These are phyloP conservation scores for Orthonyx spaldingii DNA, from an alignment of 2,113 vertebrate species.

Conservation along the genomic window DNA sequence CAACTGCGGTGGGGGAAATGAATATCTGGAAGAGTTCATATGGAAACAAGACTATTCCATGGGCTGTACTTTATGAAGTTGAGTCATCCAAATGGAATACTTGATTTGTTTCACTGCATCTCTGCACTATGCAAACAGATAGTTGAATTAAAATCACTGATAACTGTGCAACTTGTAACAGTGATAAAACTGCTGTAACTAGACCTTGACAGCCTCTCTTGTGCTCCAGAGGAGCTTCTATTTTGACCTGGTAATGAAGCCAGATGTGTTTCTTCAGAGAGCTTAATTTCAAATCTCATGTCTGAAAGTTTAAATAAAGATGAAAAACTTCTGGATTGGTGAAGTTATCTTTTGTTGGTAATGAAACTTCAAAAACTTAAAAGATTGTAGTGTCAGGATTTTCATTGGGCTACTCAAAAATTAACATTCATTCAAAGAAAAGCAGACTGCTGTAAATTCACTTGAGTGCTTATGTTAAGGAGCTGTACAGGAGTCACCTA, in stretches of 20 bases:
- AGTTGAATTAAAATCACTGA: neutral
- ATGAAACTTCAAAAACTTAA: neutral
- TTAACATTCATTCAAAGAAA: neutral
- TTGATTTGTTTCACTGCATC: neutral
- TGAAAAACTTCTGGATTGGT: neutral
- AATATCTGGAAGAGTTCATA: slow-evolving; percentile 85
- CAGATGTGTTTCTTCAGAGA: neutral
- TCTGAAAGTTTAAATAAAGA: slow-evolving; percentile 25
- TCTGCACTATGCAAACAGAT: neutral
- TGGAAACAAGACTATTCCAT: slow-evolving; percentile 90
- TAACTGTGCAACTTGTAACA: neutral
- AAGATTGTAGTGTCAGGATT: neutral
- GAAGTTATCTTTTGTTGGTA: neutral
- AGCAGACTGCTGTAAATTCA: neutral
- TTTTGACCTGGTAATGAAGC: neutral
- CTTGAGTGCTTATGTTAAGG: neutral
- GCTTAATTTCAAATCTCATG: neutral
- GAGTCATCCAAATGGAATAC: neutral
- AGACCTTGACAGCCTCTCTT: neutral
- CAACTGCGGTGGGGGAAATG: slow-evolving; percentile 75
- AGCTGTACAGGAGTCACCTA: neutral
- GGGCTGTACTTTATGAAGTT: neutral
- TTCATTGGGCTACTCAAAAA: neutral
- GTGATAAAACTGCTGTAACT: neutral
- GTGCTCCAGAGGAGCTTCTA: neutral